A percentile compares a stretch with the other conserved stretches of the same genome.
Evolutionary conservation across 2,113 vertebrate species (phyloP).

Genomic region (Toxostoma redivivum): DNA sequence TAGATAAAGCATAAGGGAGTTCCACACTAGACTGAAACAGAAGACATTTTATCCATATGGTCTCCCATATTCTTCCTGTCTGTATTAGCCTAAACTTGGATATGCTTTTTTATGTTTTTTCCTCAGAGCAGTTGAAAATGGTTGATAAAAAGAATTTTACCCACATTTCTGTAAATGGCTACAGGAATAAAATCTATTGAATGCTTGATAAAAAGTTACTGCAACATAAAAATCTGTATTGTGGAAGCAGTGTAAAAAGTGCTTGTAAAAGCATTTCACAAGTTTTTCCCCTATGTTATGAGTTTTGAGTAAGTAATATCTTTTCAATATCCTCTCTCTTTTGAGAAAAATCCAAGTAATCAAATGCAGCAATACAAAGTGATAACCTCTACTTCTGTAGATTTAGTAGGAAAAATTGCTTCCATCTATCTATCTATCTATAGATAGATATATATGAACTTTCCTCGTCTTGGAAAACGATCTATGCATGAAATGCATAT

Average conservation of each 20-base stretch:
- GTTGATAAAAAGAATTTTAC: neutral
- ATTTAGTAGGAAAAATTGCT: neutral
- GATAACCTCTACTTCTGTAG: neutral
- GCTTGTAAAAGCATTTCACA: conserved; percentile 19
- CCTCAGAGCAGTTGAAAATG: neutral
- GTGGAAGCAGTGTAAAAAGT: neutral
- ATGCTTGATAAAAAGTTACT: conserved; percentile 30
- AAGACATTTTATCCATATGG: neutral
- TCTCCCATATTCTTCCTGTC: neutral
- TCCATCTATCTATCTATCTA: neutral
- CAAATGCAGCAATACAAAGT: neutral
- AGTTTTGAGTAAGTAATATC: neutral
- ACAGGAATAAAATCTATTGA: conserved; percentile 2
- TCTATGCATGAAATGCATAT: neutral
- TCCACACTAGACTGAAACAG: neutral
- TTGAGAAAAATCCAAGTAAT: neutral
- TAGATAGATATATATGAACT: neutral
- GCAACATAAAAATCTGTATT: neutral
- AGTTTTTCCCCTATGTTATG: neutral
- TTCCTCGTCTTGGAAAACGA: neutral
- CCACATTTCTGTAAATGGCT: conserved; percentile 1
- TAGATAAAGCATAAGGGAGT: neutral
- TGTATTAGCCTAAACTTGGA: neutral
- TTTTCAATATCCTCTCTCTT: neutral
- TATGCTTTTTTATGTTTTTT: neutral